phyloP scores from a whole-genome alignment of 1,140 invertebrate genomes.

The Lasioglossum albipes region DNA sequence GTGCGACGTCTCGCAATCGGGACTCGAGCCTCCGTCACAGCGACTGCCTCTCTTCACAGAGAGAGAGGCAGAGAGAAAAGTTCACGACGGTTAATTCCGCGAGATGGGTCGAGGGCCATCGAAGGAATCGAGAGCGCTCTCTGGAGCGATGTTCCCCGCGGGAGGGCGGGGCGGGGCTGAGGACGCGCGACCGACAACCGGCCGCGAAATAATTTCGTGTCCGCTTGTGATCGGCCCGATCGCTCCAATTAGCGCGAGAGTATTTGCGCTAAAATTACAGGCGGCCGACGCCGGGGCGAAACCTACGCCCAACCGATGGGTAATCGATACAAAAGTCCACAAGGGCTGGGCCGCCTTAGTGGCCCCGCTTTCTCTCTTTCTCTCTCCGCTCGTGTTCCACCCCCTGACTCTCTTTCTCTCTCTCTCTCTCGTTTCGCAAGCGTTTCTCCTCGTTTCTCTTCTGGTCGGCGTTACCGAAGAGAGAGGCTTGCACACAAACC shows the following conservation, averaged over 20 bases:
- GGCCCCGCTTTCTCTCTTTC: conserved; percentile 33
- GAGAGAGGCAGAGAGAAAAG: neutral
- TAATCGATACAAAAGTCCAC: conserved; percentile 80
- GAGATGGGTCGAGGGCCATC: neutral
- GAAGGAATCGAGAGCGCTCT: neutral
- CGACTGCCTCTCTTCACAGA: too few relatives aligned
- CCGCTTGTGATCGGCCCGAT: conserved; percentile 56
- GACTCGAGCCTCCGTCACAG: too few relatives aligned
- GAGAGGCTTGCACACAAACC: conserved; percentile 52
- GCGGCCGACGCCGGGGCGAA: conserved; percentile 60
- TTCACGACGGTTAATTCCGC: neutral
- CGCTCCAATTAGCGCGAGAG: conserved; percentile 75
- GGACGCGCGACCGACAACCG: neutral
- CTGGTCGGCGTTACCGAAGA: neutral
- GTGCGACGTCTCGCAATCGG: neutral
- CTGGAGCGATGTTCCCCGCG: neutral
- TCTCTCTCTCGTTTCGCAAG: neutral
- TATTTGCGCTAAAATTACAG: conserved; percentile 77
- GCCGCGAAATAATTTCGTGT: conserved; percentile 51
- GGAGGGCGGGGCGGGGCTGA: too few relatives aligned
- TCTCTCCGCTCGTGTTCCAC: neutral
- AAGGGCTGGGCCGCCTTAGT: conserved; percentile 78
- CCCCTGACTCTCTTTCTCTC: neutral
- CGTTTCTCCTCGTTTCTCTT: neutral
- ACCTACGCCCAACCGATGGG: conserved; percentile 74